Base-by-base conservation (phyloP, 2,797 vertebrate genomes). In the Leptoclinus maculatus region DNA sequence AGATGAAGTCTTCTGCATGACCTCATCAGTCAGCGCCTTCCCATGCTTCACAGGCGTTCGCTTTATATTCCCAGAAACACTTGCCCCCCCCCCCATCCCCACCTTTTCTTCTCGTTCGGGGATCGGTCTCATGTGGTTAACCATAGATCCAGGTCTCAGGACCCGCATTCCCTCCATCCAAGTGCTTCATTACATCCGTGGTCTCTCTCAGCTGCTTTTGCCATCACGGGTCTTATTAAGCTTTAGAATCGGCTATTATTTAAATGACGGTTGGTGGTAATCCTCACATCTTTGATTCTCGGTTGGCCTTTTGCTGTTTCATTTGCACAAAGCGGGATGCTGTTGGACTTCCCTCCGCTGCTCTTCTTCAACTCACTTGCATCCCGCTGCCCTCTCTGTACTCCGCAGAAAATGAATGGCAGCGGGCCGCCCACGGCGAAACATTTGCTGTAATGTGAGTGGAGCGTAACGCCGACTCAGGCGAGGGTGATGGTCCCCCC, bases 31-130 rank as follows among this genome's bases (percentile, higher is more conserved):
- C 91, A 87, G 73, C 83, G 43, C 82, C 79, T 82, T 87, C 79
- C 87, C 83, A 79, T 89, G 88, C 86, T 88, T 87, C 80, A 80
- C 82, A 82, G 85, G 85, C 79, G 45, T 83, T 88, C 78, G 72
- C 80, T 90, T 89, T 66, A 67, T 82, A 80, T 93, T 94, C 88
- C 91, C 89, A 90, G 88, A 93, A 93, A 88, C 82, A 88, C 79
- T 88, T 90, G 85, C 83, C 85, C 54, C 58, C 57, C 57, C 58
- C 34, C 23, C 80, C 67, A 13, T 74, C 77, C 49, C 79, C 80
- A 83, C 75, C 84, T 83, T 81, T 85, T 83, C 49, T 80, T 86
- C 78, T 81, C 53, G 65, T 82, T 81, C 76, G 47, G 74, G 74
- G 71, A 71, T 76, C 29, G 43, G 72, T 92, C 80, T 87, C 88